Evolutionary conservation across 64 coral and sea anemone genomes (phyloP), one percentile per base, ranked within the genome.

Genomic region (Dendrophyllia cribrosa): DNA sequence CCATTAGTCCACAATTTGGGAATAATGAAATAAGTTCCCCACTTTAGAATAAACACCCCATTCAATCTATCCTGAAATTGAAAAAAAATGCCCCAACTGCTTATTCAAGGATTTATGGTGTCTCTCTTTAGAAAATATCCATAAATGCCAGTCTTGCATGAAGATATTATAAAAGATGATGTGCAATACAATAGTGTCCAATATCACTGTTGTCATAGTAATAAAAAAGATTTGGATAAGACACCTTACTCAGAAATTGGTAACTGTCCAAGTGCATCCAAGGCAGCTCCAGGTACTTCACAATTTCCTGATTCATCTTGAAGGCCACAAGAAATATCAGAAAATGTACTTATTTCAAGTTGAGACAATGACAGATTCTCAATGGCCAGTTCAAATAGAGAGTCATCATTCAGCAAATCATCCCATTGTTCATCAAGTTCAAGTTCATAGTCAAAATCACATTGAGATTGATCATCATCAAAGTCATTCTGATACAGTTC

Each of bases 391-490:
- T 87, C 85, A 87, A 87, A 87, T 0, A 87, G 15, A 26, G 68
- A 70, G 26, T 87, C 85, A 87, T 87, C 85, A 69, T 87, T 72
- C 34, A 87, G 24, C 72, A 87, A 67, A 26, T 73, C 51, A 74
- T 87, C n/a, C 85, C 45, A 73, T 12, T 84, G 48, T 50, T 92
- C 90, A 23, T 21, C 63, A 20, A 90, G 43, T 43, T 92, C 61
- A 47, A 72, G 22, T 85, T 81, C 90, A 86, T 48, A 51, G 17
- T 88, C 80, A 26, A 91, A 87, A 69, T 23, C 46, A 95, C 87
- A 95, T 3, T 70, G 23, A 20, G 67, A 77, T 77, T 77, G 75
- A 59, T 84, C 58, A 51, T 92, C 60, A 79, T 55, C 25, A 47
- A 90, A 13, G n/a, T n/a, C n/a, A 55, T 85, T 61, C 17, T 63